Base-by-base conservation (phyloP, 2,113 vertebrate species). In the Tympanuchus pallidicinctus region DNA sequence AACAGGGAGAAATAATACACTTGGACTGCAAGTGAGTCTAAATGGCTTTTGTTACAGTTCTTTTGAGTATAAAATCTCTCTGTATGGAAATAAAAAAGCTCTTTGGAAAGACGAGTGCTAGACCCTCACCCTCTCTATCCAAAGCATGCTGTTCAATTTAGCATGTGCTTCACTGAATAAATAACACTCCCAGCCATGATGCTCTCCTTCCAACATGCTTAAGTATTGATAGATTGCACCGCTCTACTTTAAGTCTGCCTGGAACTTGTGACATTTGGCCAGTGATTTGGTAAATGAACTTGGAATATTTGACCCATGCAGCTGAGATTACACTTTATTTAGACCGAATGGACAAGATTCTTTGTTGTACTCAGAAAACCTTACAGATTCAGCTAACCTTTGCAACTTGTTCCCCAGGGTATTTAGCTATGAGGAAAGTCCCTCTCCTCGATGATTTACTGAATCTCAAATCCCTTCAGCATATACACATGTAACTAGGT, bases 331-430 rank as follows among this genome's bases (percentile, higher is more conserved):
- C 25, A 28, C 82, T 91, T 97, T 70, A 40, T 96, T 80, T 93
- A 79, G 61, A 78, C 84, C 73, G 88, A 93, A 93, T 43, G 90
- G 96, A 95, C 96, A 93, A 93, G 91, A 95, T 89, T 93, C 85
- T 90, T 97, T 97, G 95, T 96, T 96, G 92, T 92, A 96, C 85
- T 96, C 94, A 78, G 95, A 97, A 97, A 97, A 69, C 66, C 92
- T 97, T 95, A 97, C 90, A 96, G 95, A 96, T 96, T 95, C 8
- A 21, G 91, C 95, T 98, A 98, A 97, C 97, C 95, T 97, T 98
- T 98, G 90, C 95, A 97, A 71, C 24, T 60, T 94, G 88, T 86
- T 97, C 97, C 97, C 89, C 10, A 88, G 97, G 97, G 96, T 87
- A 61, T 72, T 93, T 75, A 92, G 94, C 75, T 60, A 32, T 36